phyloP scores from a whole-genome alignment of 2,113 vertebrate species.

The Heterocephalus glaber region DNA sequence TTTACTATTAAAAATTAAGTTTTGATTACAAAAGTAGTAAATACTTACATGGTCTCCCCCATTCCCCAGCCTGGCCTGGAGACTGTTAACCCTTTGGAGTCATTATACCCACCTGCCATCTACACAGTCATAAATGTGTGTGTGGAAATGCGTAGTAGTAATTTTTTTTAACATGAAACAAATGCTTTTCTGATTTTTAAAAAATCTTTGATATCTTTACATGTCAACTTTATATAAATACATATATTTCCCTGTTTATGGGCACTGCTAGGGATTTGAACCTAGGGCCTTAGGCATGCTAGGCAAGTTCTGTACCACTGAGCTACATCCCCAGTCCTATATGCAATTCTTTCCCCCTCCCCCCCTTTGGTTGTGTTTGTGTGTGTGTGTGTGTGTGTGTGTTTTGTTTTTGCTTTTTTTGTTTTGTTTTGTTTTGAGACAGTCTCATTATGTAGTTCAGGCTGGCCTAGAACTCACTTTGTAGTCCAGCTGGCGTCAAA shows the following conservation, averaged over 20 bases:
- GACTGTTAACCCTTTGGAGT: neutral
- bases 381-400: neutral
- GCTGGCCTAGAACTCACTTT: neutral
- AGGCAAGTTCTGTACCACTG: neutral
- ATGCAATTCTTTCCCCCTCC: neutral
- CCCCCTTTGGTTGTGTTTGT: neutral
- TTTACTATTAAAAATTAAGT: slow-evolving; percentile 8
- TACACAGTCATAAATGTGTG: neutral
- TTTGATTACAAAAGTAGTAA: neutral
- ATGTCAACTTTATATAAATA: neutral
- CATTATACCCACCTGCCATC: neutral
- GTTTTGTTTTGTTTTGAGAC: neutral
- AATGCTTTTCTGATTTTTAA: slow-evolving; percentile 24
- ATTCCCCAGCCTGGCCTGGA: no score
- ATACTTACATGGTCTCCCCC: neutral
- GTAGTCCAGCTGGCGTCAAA: neutral
- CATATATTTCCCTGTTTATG: neutral
- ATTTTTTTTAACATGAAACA: neutral
- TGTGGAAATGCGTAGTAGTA: neutral
- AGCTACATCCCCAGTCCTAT: neutral
- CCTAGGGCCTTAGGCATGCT: neutral
- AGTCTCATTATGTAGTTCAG: neutral
- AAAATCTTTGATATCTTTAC: neutral
- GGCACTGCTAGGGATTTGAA: neutral
- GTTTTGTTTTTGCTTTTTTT: neutral